Evolutionary conservation across 2,888 invertebrate species (phyloP).

Genomic region (Acrobasis suavella): DNA sequence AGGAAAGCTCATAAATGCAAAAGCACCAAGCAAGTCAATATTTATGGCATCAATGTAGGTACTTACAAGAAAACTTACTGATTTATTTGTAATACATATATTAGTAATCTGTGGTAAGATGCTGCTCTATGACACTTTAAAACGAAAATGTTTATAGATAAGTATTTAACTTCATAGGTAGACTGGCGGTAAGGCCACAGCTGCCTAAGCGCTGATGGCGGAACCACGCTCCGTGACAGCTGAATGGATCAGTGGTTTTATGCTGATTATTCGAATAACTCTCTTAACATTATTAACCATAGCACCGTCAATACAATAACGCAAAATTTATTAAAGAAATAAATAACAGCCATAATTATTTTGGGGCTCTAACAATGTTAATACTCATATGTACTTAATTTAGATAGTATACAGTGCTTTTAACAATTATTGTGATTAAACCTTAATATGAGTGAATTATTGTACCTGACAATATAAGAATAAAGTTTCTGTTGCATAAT

Average conservation of each 20-base stretch:
- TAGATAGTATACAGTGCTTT: too few species aligned
- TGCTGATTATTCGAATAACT: constrained; percentile 35
- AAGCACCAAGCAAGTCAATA: neutral
- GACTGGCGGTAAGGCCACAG: constrained; percentile 8
- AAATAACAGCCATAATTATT: too few species aligned
- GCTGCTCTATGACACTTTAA: neutral
- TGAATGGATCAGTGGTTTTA: constrained; percentile 48
- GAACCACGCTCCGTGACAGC: constrained; percentile 50
- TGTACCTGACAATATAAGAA: too few species aligned
- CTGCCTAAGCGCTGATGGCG: constrained; percentile 27
- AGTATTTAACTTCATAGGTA: neutral
- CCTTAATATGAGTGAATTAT: too few species aligned
- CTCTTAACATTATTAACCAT: constrained; percentile 31
- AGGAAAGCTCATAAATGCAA: constrained; percentile 3
- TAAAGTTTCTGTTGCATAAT: too few species aligned
- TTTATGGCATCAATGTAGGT: neutral
- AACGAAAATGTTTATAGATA: neutral
- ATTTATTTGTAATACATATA: too few species aligned
- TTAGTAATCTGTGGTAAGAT: neutral
- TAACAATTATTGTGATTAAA: too few species aligned
- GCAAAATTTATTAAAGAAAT: neutral
- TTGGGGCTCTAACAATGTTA: too few species aligned
- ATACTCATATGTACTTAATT: too few species aligned
- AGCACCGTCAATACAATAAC: constrained; percentile 24
- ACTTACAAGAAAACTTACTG: neutral